phyloP scores from a whole-genome alignment of 1,140 invertebrate species.

The Tenebrio molitor region DNA sequence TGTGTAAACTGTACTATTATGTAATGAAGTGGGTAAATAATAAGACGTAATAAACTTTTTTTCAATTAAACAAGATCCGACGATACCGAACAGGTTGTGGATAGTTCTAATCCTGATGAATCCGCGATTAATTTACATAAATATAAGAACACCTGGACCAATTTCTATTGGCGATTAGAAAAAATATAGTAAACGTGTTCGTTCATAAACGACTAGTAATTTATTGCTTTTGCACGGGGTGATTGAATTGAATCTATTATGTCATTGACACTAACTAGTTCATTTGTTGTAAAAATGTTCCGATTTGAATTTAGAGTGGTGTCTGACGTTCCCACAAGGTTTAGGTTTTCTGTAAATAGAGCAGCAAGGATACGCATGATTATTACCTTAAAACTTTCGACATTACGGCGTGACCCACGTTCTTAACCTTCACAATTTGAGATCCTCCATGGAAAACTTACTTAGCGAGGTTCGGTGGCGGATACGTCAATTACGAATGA shows the following conservation, averaged over 20 bases:
- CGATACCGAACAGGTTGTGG: slow-evolving; percentile 53
- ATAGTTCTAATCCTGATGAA: slow-evolving; percentile 52
- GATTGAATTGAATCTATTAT: slow-evolving; percentile 40
- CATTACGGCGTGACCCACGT: slow-evolving; percentile 22
- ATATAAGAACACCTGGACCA: slow-evolving; percentile 35
- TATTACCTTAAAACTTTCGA: slow-evolving; percentile 35
- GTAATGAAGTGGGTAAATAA: slow-evolving; percentile 30
- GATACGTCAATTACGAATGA: slow-evolving; percentile 21
- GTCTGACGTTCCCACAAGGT: not conserved
- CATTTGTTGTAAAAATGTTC: slow-evolving; percentile 16
- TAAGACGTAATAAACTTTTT: slow-evolving; percentile 39
- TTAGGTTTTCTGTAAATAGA: slow-evolving; percentile 34
- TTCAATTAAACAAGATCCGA: slow-evolving; percentile 40
- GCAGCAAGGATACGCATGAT: slow-evolving; percentile 11
- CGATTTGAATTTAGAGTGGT: slow-evolving; percentile 15
- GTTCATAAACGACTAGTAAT: slow-evolving; percentile 36
- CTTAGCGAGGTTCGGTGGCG: slow-evolving; percentile 24
- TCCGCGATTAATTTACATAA: slow-evolving; percentile 33
- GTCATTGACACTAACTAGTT: slow-evolving; percentile 39
- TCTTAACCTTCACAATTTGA: slow-evolving; percentile 14
- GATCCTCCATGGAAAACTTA: slow-evolving; percentile 24
- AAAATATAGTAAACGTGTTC: slow-evolving; percentile 45
- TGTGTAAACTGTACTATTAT: slow-evolving; percentile 17
- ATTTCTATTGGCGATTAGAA: slow-evolving; percentile 44
- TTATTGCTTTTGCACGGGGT: slow-evolving; percentile 35